These are phyloP conservation scores for Cataglyphis rosenhaueri DNA, from an alignment of 2,888 invertebrate genomes.

Conservation along the genomic window DNA sequence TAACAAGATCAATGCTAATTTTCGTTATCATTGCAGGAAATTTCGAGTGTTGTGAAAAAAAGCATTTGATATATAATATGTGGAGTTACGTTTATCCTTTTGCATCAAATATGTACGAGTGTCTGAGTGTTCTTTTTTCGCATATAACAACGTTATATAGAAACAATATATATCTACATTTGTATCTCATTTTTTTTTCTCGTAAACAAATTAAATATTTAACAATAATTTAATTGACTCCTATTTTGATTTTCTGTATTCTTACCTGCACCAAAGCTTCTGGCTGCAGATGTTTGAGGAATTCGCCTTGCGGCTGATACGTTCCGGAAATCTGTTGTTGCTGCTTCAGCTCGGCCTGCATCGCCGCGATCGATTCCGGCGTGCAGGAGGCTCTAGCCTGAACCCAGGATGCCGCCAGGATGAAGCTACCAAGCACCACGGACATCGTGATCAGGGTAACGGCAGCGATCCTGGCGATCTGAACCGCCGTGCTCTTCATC, in stretches of 20 bases:
- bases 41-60: neutral
- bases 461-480: slow-evolving; percentile 94
- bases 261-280: slow-evolving; percentile 91
- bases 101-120: neutral
- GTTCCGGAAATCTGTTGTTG: slow-evolving; percentile 89
- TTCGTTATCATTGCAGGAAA: neutral
- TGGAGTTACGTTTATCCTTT: neutral
- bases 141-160: neutral
- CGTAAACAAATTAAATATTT: neutral
- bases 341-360: slow-evolving; percentile 79
- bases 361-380: slow-evolving; percentile 82
- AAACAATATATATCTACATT: neutral
- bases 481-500: slow-evolving; percentile 91
- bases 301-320: slow-evolving; percentile 89
- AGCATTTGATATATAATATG: neutral
- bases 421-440: slow-evolving; percentile 93
- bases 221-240: slow-evolving; percentile 3
- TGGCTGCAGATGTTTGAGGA: slow-evolving; percentile 86
- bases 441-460: slow-evolving; percentile 93
- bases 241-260: neutral
- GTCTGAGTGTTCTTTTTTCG: neutral
- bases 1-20: neutral
- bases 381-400: slow-evolving; percentile 92
- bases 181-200: neutral
- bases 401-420: slow-evolving; percentile 94